Evolutionary conservation across 2,888 invertebrate species (phyloP), one percentile per base, ranked within the genome.

Genomic region (Eilema griseolum): DNA sequence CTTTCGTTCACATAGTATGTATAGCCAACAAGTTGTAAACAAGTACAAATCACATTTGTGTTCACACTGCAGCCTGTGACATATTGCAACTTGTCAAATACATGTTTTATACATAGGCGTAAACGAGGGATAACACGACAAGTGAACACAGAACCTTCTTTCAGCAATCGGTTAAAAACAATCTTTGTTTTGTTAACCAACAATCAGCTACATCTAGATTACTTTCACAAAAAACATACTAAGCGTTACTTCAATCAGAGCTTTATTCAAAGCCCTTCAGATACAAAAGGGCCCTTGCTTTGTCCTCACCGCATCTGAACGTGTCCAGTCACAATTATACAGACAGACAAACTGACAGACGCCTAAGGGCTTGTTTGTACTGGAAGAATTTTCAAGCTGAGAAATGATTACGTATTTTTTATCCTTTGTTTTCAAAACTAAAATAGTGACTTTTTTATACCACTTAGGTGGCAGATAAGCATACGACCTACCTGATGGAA

Each of bases 221-320:
- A 59, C 8, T 59, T 59, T 0, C 20, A 33, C 31, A 31, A 62
- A 57, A 56, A 65, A 37, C 61, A n/a, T n/a, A 28, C 10, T 57
- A 66, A 62, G 66, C 33, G 60, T 28, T 52, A 62, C 59, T 46
- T 16, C 60, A 71, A 66, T 67, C 67, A 67, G 61, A 23, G 66
- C 24, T 24, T 14, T 56, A 61, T 61, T 69, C 81, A 70, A 85
- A 84, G 24, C 70, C 83, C 81, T 82, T 61, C 73, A 46, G 52
- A 71, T 71, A 75, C 75, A 74, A 71, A 64, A 57, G 63, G 71
- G 73, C 60, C 41, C 52, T 56, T 52, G 60, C 62, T 57, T 61
- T 61, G 62, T 66, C 70, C 68, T 33, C 61, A 16, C 63, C 71
- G 70, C 66, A 71, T 64, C 76, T 65, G 31, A 71, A 67, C 67